These are phyloP conservation scores for Montipora efflorescens DNA, from an alignment of 64 coral and sea anemone genomes.

Conservation along the genomic window DNA sequence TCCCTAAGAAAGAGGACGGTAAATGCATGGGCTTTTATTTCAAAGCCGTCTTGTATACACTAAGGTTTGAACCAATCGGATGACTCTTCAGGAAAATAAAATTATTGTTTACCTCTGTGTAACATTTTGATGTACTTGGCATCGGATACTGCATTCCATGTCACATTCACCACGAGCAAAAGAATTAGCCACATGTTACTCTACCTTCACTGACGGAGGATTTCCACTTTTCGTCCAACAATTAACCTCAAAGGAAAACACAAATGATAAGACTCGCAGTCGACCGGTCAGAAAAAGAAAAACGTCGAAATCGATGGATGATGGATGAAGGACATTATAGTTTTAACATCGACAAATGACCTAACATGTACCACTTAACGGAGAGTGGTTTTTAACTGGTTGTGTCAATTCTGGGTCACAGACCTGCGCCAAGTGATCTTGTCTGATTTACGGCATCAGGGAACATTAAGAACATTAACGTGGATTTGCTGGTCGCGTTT, in stretches of 20 bases:
- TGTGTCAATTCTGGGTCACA: background rate
- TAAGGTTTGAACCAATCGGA: too few species aligned
- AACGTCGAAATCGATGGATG: background rate
- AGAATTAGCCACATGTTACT: slow-evolving; percentile 29
- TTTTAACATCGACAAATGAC: background rate
- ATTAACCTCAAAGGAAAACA: background rate
- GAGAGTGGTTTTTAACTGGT: background rate
- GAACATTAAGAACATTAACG: too few species aligned
- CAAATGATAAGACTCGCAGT: background rate
- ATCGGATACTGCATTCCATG: slow-evolving; percentile 8
- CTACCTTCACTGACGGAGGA: background rate
- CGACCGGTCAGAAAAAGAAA: background rate
- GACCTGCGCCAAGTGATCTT: too few species aligned
- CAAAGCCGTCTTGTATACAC: too few species aligned
- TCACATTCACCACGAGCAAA: slow-evolving; percentile 13
- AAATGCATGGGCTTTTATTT: too few species aligned
- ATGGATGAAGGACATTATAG: background rate
- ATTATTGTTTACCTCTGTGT: slow-evolving; percentile 1
- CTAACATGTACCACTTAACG: slow-evolving; percentile 23
- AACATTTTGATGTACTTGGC: slow-evolving; percentile 1
- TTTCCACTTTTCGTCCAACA: background rate
- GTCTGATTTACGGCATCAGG: too few species aligned
- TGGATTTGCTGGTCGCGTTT: too few species aligned
- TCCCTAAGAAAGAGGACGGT: too few species aligned
- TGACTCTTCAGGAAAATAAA: background rate